Evolutionary conservation across 2,113 vertebrate species (phyloP).

Genomic region (Cygnus buccinator): DNA sequence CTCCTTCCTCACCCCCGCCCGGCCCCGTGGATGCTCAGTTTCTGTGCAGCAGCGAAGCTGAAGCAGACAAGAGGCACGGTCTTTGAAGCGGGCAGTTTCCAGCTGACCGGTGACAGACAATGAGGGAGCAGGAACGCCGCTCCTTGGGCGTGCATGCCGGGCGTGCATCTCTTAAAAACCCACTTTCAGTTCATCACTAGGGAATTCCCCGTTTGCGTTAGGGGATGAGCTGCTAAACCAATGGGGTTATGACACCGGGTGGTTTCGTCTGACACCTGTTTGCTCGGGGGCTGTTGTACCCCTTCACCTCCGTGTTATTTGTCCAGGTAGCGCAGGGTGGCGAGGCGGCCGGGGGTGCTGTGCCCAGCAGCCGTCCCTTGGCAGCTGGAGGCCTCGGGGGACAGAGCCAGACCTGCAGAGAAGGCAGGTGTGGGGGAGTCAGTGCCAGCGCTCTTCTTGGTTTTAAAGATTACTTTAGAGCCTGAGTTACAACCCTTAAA

Average conservation of each 20-base stretch:
- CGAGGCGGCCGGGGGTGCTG: too few relatives aligned
- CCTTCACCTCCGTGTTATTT: neutral
- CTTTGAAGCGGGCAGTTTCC: neutral
- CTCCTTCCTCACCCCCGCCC: too few relatives aligned
- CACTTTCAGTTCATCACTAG: neutral
- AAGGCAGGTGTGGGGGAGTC: neutral
- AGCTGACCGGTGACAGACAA: neutral
- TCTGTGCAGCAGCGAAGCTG: neutral
- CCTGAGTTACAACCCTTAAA: neutral
- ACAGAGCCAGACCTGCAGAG: neutral
- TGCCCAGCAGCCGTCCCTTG: neutral
- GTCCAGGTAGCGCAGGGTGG: neutral
- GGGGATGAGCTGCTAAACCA: neutral
- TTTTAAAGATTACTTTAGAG: neutral
- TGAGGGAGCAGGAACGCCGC: neutral
- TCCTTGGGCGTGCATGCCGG: neutral
- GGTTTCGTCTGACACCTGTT: neutral
- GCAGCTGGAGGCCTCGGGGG: rapidly evolving
- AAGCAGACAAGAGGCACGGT: rapidly evolving
- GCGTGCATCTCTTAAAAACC: neutral
- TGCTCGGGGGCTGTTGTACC: neutral
- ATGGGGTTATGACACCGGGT: neutral
- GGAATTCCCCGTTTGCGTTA: neutral
- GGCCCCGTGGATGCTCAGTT: neutral
- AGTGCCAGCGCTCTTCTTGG: neutral